Percentiles rank a stretch among this genome's conserved stretches.
These are phyloP conservation scores for Carassius carassius DNA, from an alignment of 2,113 vertebrate genomes.

Conservation along the genomic window DNA sequence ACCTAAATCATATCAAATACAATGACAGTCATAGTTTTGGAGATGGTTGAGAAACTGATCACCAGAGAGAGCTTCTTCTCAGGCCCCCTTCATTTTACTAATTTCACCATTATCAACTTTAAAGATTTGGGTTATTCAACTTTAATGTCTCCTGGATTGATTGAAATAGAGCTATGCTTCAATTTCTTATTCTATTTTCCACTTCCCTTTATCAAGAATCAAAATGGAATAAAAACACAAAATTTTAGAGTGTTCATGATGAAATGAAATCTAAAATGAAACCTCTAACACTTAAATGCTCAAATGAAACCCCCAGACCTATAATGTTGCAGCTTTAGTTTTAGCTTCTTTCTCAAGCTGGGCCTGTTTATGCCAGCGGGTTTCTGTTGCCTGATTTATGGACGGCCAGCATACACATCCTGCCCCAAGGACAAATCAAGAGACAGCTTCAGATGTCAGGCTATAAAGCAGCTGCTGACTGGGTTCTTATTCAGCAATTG, in stretches of 20 bases:
- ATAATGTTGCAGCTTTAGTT: slow-evolving; percentile 11
- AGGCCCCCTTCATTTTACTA: not conserved
- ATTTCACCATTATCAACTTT: not conserved
- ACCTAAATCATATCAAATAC: not conserved
- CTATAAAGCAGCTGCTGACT: slow-evolving; percentile 52
- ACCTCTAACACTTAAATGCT: not conserved
- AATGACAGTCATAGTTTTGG: not conserved
- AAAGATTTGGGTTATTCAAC: not conserved
- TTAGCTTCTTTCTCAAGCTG: slow-evolving; percentile 28
- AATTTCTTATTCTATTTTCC: not conserved
- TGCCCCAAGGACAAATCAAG: slow-evolving; percentile 48
- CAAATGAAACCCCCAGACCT: not conserved
- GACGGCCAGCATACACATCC: slow-evolving; percentile 36
- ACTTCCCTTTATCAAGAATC: too few species aligned
- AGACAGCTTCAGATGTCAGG: slow-evolving; percentile 54
- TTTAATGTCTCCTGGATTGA: not conserved
- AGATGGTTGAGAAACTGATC: not conserved
- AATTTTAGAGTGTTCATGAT: not conserved
- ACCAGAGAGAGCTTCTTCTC: not conserved
- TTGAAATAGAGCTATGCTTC: not conserved
- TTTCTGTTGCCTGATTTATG: slow-evolving; percentile 43
- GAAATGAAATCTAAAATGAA: not conserved
- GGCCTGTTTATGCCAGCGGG: slow-evolving; percentile 25
- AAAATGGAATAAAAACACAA: not conserved
- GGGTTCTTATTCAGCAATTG: slow-evolving; percentile 51